Base-by-base conservation (phyloP, 2,113 vertebrate genomes). In the Daboia siamensis region DNA sequence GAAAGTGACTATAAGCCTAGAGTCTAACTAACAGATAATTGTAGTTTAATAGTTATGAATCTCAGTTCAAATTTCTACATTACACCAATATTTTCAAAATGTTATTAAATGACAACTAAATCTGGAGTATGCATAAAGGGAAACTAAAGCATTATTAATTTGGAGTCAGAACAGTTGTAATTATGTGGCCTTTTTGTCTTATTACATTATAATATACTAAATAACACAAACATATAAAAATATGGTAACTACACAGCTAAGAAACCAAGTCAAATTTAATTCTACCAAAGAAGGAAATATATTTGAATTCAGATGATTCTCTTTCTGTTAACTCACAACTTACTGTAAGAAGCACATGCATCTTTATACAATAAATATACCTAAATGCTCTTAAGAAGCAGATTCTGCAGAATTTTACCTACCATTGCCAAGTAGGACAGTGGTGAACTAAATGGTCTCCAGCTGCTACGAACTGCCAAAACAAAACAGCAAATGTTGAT, bases 401-500 rank as follows among this genome's bases (percentile, higher is more conserved):
- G 0, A 80, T 0, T 74, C 93, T 85, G 52, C 91, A 51, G 39
- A 3, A 26, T 92, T 93, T 94, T 91, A 97, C 98, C 98, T 98
- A 99, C 99, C 99, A 99, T 98, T 99, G 99, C 99, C 99, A 99
- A 89, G 99, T 99, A 88, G 99, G 99, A 95, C 99, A 99, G 96
- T 99, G 99, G 96, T 99, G 99, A 95, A 99, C 99, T 97, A 99
- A 96, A 95, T 99, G 99, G 96, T 99, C 99, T 96, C 99, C 99
- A 92, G 99, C 99, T 94, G 98, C 99, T 2, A 99, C 98, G 97
- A 99, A 99, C 99, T 98, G 95, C 88, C 96, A 91, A 96, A 61
- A 90, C 29, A 94, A 94, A 93, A 93, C 33, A 93, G 57, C n/a
- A 96, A 86, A 33, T 85, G 54, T 15, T 69, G 74, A 46, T 91